Evolutionary conservation across 53 echinoderm and acorn worm genomes (phyloP), one percentile per base, ranked within the genome.

Genomic region (Temnopleurus reevesii): DNA sequence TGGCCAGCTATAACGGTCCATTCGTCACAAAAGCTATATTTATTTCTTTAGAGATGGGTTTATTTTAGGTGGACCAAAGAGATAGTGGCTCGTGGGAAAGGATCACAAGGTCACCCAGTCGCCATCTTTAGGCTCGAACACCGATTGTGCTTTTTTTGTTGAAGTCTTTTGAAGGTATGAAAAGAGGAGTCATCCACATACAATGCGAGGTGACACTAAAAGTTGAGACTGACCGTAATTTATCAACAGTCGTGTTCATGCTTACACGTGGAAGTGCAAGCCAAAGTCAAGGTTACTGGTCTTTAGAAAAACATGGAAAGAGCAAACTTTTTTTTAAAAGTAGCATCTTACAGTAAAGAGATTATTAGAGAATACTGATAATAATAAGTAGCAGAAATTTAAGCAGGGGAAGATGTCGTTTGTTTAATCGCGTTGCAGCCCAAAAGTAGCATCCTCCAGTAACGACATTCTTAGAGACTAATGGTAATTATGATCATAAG

Each of bases 51-150:
- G 41, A 27, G 21, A 13, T 56, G 2, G n/a, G 71, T 71, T 71
- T 71, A 71, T 71, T 71, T 71, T 71, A 21, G n/a, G 21, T 59
- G 65, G 35, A 65, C 36, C n/a, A 2, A 71, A 71, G 36, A 41
- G 71, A 71, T 41, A 34, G 23, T 71, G 71, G 41, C 41, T 31
- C 71, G 71, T 71, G 71, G 71, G 71, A 71, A 71, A 41, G 41
- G 9, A 19, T 38, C 23, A 41, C 71, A 21, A 21, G 71, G 41
- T n/a, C n/a, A n/a, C n/a, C n/a, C 71, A 41, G 19, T 23, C 21
- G 36, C 33, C 41, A 71, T 71, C 41, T 71, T 38, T 71, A 36
- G 41, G 41, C 21, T 71, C 71, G 36, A 41, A 71, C 41, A 43
- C 41, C 71, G 71, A 38, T 10, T 41, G 71, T 71, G 71, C 41